phyloP scores from a whole-genome alignment of 2,113 vertebrate species.

The Orycteropus afer region DNA sequence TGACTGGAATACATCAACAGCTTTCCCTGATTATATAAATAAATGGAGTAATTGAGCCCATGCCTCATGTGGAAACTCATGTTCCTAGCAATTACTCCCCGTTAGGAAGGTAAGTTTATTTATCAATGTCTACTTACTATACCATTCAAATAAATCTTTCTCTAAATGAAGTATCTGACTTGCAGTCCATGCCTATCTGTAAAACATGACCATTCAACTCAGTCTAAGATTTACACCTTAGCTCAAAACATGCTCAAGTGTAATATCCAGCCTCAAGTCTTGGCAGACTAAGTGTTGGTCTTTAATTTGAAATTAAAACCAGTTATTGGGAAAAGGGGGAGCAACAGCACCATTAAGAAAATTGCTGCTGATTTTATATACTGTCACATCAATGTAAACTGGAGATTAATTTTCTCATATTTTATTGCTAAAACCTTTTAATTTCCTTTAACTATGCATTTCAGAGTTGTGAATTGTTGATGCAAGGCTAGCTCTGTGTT shows the following conservation, averaged over 20 bases:
- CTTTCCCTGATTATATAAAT: constrained; percentile 84
- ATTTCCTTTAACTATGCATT: constrained; percentile 79
- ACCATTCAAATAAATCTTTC: constrained; percentile 84
- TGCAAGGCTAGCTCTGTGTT: constrained; percentile 53
- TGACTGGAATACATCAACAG: constrained; percentile 58
- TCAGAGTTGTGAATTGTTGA: constrained; percentile 75
- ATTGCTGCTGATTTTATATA: constrained; percentile 76
- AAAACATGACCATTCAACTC: constrained; percentile 86
- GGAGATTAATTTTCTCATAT: constrained; percentile 72
- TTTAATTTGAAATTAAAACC: constrained; percentile 84
- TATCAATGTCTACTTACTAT: constrained; percentile 83
- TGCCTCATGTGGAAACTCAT: constrained; percentile 79
- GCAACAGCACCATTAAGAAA: constrained; percentile 72
- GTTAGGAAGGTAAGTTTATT: constrained; percentile 84
- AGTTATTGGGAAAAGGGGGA: constrained; percentile 77
- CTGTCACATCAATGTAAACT: constrained; percentile 76
- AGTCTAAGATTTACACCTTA: constrained; percentile 82
- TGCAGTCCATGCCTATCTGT: constrained; percentile 79
- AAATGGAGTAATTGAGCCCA: constrained; percentile 79
- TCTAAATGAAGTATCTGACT: constrained; percentile 84
- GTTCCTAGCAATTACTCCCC: constrained; percentile 84
- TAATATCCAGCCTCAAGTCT: constrained; percentile 64
- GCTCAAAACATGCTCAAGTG: constrained; percentile 76
- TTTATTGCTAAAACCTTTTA: constrained; percentile 84
- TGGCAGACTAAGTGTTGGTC: constrained; percentile 74